phyloP scores from a whole-genome alignment of 2,797 vertebrate species.

The Artibeus lituratus region DNA sequence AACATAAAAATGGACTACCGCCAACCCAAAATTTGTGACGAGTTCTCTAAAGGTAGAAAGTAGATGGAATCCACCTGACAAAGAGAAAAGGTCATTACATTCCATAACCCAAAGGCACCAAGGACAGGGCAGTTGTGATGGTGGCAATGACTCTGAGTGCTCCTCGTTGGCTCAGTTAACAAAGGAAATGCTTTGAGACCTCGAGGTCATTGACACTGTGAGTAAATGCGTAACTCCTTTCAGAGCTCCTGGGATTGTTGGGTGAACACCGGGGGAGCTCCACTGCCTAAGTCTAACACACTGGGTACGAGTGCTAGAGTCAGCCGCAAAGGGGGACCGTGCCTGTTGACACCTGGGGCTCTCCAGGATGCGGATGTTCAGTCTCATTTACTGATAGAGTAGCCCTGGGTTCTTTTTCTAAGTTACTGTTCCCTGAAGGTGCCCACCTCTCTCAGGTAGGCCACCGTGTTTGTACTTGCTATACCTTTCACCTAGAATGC shows the following conservation, averaged over 20 bases:
- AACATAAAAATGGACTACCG: neutral
- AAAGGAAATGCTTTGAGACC: neutral
- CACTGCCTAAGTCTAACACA: neutral
- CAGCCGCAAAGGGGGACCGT: fast-evolving
- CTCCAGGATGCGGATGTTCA: neutral
- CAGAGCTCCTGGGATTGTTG: neutral
- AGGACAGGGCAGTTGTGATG: neutral
- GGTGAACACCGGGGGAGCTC: neutral
- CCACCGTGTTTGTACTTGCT: neutral
- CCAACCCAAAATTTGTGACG: neutral
- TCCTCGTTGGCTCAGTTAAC: neutral
- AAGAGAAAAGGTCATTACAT: neutral
- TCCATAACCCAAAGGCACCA: neutral
- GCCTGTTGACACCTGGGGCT: neutral
- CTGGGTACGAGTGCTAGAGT: neutral
- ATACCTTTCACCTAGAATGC: neutral
- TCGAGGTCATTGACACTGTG: neutral
- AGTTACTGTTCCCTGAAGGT: neutral
- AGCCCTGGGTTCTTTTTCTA: neutral
- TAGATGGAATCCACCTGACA: neutral
- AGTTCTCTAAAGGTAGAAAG: neutral
- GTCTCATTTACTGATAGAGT: neutral
- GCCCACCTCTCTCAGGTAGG: neutral
- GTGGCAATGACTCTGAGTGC: neutral
- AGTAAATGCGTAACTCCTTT: neutral